Percentiles rank a stretch among this genome's conserved stretches.
Conservation (phyloP, 2,888 invertebrate species). For the Mayetiola destructor region DNA sequence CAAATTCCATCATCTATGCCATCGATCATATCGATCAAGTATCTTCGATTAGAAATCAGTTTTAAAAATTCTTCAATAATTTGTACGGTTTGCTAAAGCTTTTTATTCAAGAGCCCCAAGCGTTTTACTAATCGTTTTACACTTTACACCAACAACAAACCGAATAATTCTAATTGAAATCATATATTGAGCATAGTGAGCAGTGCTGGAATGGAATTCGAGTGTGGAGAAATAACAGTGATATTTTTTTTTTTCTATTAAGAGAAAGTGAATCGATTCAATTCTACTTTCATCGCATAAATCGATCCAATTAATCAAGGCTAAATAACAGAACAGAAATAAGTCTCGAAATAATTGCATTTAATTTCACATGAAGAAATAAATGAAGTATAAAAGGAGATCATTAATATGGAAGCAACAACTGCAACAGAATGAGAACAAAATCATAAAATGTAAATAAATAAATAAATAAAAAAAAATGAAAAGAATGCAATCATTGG, state of each 20-base stretch:
- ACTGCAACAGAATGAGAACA: neutral
- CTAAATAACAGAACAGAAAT: neutral
- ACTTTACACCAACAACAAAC: neutral
- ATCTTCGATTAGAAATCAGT: too few species aligned
- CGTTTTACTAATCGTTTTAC: neutral
- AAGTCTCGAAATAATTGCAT: neutral
- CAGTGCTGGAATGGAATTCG: neutral
- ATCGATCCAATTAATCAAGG: constrained; percentile 8
- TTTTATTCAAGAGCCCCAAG: too few species aligned
- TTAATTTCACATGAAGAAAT: neutral
- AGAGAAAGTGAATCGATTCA: neutral
- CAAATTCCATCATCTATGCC: too few species aligned
- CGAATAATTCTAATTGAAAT: neutral
- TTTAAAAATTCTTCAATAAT: too few species aligned
- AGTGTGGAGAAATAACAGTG: neutral
- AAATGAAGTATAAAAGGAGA: neutral
- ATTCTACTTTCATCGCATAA: neutral
- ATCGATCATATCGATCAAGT: too few species aligned
- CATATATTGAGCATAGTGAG: neutral
- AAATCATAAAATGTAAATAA: neutral
- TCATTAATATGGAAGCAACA: neutral
- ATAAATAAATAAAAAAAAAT: neutral
- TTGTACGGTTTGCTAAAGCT: too few species aligned
- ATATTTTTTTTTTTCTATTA: neutral
- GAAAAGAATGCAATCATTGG: neutral